Evolutionary conservation across 2,888 invertebrate species (phyloP).

Genomic region (Apamea sordens): DNA sequence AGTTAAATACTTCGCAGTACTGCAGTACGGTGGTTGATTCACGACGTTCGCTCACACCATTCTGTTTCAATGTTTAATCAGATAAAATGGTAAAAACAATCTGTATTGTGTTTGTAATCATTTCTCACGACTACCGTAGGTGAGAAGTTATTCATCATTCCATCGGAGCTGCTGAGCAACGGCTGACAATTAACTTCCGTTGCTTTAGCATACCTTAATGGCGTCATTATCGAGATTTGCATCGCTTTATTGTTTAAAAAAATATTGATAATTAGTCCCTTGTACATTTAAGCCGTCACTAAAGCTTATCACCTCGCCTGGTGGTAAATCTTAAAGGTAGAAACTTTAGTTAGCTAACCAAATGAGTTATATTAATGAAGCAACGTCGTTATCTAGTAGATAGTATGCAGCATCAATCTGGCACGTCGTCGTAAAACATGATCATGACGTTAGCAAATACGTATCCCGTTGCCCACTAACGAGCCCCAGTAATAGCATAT

Average conservation of each 20-base stretch:
- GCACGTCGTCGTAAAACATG: constrained; percentile 58
- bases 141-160: constrained; percentile 82
- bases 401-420: constrained; percentile 55
- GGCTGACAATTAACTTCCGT: constrained; percentile 85
- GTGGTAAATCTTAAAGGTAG: constrained; percentile 15
- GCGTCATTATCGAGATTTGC: constrained; percentile 80
- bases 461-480: constrained; percentile 65
- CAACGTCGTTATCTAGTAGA: constrained; percentile 36
- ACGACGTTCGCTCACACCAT: constrained; percentile 70
- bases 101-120: constrained; percentile 73
- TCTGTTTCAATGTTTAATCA: constrained; percentile 77
- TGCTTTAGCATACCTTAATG: constrained; percentile 81
- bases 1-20: constrained; percentile 41
- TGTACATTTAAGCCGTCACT: constrained; percentile 4
- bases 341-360: constrained; percentile 40
- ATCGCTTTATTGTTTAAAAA: constrained; percentile 59
- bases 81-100: constrained; percentile 77
- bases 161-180: constrained; percentile 68
- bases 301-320: background rate
- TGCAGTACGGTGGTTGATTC: constrained; percentile 47
- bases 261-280: constrained; percentile 31
- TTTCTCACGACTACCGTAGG: constrained; percentile 82
- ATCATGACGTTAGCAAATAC: constrained; percentile 66
- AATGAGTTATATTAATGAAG: constrained; percentile 56
- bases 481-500: constrained; percentile 57